Conservation (phyloP, 2,888 invertebrate species). For the Hetaerina titia region DNA sequence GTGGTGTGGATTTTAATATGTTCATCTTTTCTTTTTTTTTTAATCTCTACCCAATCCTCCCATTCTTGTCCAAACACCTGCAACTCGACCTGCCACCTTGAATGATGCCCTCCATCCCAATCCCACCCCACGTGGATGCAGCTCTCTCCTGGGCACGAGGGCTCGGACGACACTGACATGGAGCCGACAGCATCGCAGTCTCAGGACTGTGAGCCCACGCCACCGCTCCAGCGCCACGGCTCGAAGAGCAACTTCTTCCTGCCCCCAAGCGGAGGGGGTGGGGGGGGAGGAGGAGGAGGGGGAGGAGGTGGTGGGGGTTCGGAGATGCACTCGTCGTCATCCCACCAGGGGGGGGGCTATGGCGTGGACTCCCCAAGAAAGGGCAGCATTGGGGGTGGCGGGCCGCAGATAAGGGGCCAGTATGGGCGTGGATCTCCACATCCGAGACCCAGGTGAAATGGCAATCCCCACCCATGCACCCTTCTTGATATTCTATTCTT, state of each 20-base stretch:
- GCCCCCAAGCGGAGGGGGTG: constrained; percentile 79
- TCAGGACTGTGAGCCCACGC: constrained; percentile 95
- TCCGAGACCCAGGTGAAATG: constrained; percentile 83
- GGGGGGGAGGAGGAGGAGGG: constrained; percentile 73
- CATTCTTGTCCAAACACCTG: too few relatives aligned
- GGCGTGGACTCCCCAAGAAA: constrained; percentile 79
- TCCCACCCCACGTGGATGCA: constrained; percentile 74
- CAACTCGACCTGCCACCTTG: too few relatives aligned
- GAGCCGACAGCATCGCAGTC: constrained; percentile 95
- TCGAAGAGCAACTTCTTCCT: constrained; percentile 93
- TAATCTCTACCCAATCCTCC: too few relatives aligned
- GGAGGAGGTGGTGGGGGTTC: constrained; percentile 73
- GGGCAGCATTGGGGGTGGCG: constrained; percentile 69
- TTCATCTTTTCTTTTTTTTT: not conserved
- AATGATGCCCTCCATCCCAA: not conserved
- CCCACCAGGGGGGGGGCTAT: constrained; percentile 69
- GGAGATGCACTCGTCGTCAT: constrained; percentile 70
- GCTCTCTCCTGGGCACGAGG: constrained; percentile 91
- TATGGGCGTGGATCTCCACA: constrained; percentile 90
- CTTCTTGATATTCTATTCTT: too few relatives aligned
- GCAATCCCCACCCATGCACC: not conserved
- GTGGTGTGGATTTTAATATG: not conserved
- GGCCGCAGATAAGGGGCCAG: constrained; percentile 78
- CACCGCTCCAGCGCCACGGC: constrained; percentile 90
- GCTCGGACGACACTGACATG: constrained; percentile 87